Evolutionary conservation across 2,113 vertebrate genomes (phyloP), one percentile per base, ranked within the genome.

Genomic region (Lycaon pictus): DNA sequence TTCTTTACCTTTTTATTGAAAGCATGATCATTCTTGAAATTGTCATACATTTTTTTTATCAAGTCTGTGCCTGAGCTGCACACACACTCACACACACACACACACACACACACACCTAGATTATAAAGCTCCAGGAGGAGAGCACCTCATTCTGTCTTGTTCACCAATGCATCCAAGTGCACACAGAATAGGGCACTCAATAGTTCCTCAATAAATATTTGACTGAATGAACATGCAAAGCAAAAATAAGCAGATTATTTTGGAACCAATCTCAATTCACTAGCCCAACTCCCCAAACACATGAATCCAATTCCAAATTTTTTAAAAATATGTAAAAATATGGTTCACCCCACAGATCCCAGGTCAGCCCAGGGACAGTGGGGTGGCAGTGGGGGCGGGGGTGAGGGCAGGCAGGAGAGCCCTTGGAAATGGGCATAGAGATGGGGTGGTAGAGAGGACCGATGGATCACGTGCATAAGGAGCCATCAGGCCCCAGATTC

Each of bases 221-320:
- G 51, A 89, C 29, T 65, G 48, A 94, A 84, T 84, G 20, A 82
- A 60, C 12, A 10, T 56, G 51, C 29, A 43, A 65, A 43, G 27
- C 58, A 20, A 65, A 62, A 81, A 13, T 51, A 63, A 79, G 35
- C 23, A 25, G 62, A 62, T 92, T 80, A 19, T 37, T 62, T 79
- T 92, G 56, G 82, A 72, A 63, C 1, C 27, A 56, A 29, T 92
- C 37, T 65, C 72, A 69, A n/a, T 79, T 94, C 83, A 89, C 32
- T 79, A 56, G 43, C 7, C 23, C 25, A 6, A 43, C 43, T 58
- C 74, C 32, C 20, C 8, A 63, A 48, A 94, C 35, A 53, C 55
- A 58, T 27, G 91, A 48, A 79, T 76, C 32, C 35, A 58, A 77
- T 79, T 63, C 69, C 20, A 67, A 43, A 72, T 32, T 27, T 19